Percentiles rank a stretch among this genome's conserved stretches.
Evolutionary conservation across 2,888 invertebrate species (phyloP).

Genomic region (Gymnosoma rotundatum): DNA sequence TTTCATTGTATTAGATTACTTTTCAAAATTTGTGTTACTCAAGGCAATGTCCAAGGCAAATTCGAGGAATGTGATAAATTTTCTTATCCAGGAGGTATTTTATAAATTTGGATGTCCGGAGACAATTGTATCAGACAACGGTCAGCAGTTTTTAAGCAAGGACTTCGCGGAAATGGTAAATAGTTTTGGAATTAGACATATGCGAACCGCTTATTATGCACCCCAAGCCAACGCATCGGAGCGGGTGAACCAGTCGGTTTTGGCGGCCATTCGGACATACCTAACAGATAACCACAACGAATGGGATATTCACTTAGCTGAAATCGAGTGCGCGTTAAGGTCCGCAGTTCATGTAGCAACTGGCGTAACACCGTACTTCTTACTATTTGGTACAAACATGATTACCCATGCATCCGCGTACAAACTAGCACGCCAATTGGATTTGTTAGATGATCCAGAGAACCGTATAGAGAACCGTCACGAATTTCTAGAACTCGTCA

Average conservation of each 20-base stretch:
- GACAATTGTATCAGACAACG: neutral
- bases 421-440: neutral
- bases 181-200: neutral
- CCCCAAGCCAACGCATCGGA: neutral
- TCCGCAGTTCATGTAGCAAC: neutral
- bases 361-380: conserved; percentile 1
- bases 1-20: neutral
- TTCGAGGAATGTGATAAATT: neutral
- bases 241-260: neutral
- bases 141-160: neutral
- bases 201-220: neutral
- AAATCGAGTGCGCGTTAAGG: neutral
- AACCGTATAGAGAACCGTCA: neutral
- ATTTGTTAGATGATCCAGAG: neutral
- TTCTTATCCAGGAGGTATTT: neutral
- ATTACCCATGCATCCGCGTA: conserved; percentile 2
- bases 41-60: conserved; percentile 18
- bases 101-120: conserved; percentile 13
- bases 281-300: neutral
- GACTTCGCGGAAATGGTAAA: neutral
- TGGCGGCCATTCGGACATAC: neutral
- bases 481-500: neutral
- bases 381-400: conserved; percentile 2
- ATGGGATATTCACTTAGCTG: neutral
- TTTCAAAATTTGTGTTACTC: neutral